Evolutionary conservation across 2,888 invertebrate species (phyloP), one percentile per base, ranked within the genome.

Genomic region (Epiblema foenella): DNA sequence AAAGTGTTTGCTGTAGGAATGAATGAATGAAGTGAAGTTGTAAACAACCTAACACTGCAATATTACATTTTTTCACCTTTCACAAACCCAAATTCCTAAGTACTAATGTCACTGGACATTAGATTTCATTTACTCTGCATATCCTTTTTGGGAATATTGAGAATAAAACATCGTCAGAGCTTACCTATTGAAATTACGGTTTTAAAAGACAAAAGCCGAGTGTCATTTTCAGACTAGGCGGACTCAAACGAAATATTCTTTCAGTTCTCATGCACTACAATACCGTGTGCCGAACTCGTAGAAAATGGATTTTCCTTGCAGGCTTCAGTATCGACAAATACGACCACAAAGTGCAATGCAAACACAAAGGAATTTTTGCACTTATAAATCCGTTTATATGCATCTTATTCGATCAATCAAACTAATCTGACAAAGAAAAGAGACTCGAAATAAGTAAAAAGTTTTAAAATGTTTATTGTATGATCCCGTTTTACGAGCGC

Each of bases 401-500:
- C 24, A 63, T 69, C 65, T 70, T 60, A 65, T 60, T 59, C 42
- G 46, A 60, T 62, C 60, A 46, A 60, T 62, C 54, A 49, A 62
- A 58, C 49, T 68, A 63, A 67, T 68, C 56, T 63, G 24, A 58
- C 69, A 73, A 69, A 54, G 58, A 37, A 59, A 20, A 12, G 20
- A 42, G 63, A 59, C 39, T 20, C 18, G 59, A 42, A 42, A 39
- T 29, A 33, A 24, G 62, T 69, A 65, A 62, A 69, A 67, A 60
- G 59, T 60, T 60, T 65, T 49, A 70, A 60, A 18, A 71, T 42
- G 58, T 68, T 69, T 74, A 12, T 75, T 73, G 64, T 69, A 56
- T 42, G 42, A 49, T 64, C 74, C 12, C 54, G 49, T 74, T 73
- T n/a, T 75, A 76, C 75, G 75, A 74, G 56, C 70, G 60, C 20